Evolutionary conservation across 2,113 vertebrate genomes (phyloP).

Genomic region (Bujurquina vittata): DNA sequence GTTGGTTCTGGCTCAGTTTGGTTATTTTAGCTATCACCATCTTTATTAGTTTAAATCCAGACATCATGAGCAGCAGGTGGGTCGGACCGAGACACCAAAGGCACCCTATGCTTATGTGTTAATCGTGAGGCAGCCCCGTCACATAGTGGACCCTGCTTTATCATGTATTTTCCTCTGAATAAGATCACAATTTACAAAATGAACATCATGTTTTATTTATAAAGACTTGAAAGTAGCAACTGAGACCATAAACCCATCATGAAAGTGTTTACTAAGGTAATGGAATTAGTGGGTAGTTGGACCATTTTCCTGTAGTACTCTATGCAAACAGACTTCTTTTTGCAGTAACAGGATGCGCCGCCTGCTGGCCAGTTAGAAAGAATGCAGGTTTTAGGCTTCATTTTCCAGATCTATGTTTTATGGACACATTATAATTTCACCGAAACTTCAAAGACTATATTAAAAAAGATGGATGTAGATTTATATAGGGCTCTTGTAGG

Average conservation of each 20-base stretch:
- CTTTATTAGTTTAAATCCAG: no score
- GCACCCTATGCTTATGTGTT: not conserved
- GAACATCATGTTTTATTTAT: not conserved
- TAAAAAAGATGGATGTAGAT: no score
- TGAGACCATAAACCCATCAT: not conserved
- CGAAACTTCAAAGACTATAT: no score
- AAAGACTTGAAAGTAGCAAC: not conserved
- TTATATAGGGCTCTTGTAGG: not conserved
- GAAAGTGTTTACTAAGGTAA: not conserved
- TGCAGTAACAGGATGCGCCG: not conserved
- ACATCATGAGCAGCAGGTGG: no score
- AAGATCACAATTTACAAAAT: not conserved
- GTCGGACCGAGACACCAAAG: no score
- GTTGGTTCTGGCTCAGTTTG: not conserved
- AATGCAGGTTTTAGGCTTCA: not conserved
- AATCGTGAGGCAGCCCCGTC: no score
- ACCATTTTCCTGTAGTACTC: accelerated
- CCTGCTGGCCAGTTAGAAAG: not conserved
- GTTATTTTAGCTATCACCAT: not conserved
- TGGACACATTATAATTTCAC: not conserved
- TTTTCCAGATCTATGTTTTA: not conserved
- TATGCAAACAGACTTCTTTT: not conserved
- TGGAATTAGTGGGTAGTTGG: not conserved
- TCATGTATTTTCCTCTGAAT: not conserved
- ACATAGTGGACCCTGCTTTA: no score